phyloP scores from a whole-genome alignment of 2,797 vertebrate species.

The Gambelia wislizenii region DNA sequence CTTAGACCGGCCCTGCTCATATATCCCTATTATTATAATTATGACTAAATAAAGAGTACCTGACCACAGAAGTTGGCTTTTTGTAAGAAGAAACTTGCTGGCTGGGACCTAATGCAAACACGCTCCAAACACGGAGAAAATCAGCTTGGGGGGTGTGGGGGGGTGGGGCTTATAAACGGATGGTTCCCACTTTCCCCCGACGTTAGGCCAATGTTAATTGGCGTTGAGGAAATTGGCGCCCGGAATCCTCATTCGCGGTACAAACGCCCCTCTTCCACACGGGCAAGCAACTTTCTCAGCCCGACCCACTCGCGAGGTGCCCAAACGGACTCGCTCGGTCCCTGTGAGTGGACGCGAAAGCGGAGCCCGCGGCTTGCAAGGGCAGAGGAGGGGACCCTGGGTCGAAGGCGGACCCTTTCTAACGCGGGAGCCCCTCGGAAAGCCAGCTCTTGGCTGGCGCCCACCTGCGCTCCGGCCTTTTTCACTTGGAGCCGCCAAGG shows the following conservation, averaged over 20 bases:
- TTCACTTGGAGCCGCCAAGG: not conserved
- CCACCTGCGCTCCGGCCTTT: not conserved
- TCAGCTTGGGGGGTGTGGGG: not conserved
- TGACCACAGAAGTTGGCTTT: no score
- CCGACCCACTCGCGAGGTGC: no score
- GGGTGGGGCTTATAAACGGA: not conserved
- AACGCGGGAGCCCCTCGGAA: not conserved
- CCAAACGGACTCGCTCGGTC: no score
- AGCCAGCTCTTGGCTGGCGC: no score
- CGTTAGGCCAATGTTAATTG: not conserved
- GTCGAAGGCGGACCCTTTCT: no score
- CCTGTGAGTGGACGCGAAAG: not conserved
- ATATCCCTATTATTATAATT: no score
- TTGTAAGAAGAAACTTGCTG: not conserved
- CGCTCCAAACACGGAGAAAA: not conserved
- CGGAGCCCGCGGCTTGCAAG: not conserved
- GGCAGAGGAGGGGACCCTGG: no score
- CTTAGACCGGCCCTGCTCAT: no score
- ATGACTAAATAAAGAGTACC: no score
- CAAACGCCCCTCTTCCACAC: not conserved
- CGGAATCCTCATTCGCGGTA: not conserved
- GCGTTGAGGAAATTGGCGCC: no score
- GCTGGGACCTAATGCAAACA: not conserved
- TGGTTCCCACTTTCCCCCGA: not conserved
- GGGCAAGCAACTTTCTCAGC: not conserved